phyloP scores from a whole-genome alignment of 2,113 vertebrate species.

The Rhombomys opimus region DNA sequence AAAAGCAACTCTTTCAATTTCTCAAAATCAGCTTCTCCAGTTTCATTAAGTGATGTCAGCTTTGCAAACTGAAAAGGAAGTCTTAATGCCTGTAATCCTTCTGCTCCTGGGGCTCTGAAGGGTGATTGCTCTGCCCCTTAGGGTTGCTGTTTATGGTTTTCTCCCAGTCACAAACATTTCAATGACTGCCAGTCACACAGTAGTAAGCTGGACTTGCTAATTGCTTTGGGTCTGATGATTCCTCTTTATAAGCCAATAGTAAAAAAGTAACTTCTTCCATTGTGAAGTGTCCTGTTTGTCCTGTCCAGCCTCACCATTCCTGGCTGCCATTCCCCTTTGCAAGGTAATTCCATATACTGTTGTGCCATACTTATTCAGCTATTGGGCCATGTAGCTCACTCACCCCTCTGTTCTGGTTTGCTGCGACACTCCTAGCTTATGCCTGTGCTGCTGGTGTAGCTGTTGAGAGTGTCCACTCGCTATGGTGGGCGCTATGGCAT shows the following conservation, averaged over 20 bases:
- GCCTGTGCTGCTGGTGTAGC: background rate
- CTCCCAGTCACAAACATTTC: background rate
- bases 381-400: background rate
- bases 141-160: background rate
- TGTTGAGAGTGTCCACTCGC: background rate
- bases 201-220: background rate
- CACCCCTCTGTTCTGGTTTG: background rate
- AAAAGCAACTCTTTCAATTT: conserved; percentile 55
- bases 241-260: background rate
- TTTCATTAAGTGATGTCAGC: conserved; percentile 5
- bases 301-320: background rate
- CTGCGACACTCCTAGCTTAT: background rate
- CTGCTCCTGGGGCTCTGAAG: conserved; percentile 3
- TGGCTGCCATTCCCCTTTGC: background rate
- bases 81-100: background rate
- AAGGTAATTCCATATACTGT: background rate
- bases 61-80: conserved; percentile 57
- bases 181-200: background rate
- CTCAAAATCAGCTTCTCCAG: conserved; percentile 31
- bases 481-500: background rate
- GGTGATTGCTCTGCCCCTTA: background rate
- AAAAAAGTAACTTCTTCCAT: background rate
- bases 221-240: conserved; percentile 16
- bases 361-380: background rate
- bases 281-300: background rate